Evolutionary conservation across 1,140 invertebrate genomes (phyloP), one percentile per base, ranked within the genome.

Genomic region (Homarus americanus): DNA sequence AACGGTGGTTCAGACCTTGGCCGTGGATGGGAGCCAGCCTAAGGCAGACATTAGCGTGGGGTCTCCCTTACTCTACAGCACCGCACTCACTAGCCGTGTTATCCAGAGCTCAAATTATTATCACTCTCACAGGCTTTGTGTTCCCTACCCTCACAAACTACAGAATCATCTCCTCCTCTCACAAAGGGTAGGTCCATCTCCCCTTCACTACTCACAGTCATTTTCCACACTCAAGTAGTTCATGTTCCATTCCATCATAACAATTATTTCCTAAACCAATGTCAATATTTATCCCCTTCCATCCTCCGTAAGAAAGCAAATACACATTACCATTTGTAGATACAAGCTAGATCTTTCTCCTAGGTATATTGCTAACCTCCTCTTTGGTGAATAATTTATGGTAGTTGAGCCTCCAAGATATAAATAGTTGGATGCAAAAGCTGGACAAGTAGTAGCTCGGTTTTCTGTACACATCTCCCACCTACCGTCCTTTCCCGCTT

Each of bases 41-140:
- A 69, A 28, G 24, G 63, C 63, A 32, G 63, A 69, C 28, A 32
- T 69, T 32, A 69, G 63, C 63, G 5, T 69, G 63, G 63, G 63
- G 63, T 28, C 24, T 69, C 32, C 63, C 63, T 69, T 69, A 5
- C n/a, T 69, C 24, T 69, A 20, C n/a, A 82, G 49, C 49, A 63
- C 44, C 58, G 28, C 53, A 53, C 28, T 28, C 78, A 80, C 41
- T 80, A 82, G 32, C 63, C 49, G 28, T 80, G 41, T 82, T 82
- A 58, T 82, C 34, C 34, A 63, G 79, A 38, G 49, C 79, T 82
- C 79, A 82, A 82, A 82, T 17, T 58, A 82, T 82, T 28, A 28
- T 69, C 63, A 69, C 63, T 69, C 28, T 69, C 63, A 69, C 28
- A 69, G 28, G 63, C 63, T 69, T 69, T 69, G 63, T 69, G 28